Conservation (phyloP, 1,140 invertebrate species). For the Aradophagus sp. region DNA sequence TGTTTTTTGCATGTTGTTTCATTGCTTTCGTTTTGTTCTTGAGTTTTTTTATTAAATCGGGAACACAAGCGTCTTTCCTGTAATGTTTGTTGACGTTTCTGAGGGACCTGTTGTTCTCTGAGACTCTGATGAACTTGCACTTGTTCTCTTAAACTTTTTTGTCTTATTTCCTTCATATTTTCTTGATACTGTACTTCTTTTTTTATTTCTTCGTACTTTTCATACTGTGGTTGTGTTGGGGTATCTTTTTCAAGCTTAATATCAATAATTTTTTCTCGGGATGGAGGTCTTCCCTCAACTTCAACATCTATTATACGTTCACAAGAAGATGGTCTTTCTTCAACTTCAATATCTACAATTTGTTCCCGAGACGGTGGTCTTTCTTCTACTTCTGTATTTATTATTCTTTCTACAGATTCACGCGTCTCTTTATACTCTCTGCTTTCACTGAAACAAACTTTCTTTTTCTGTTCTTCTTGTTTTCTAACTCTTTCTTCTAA, state of each 20-base stretch:
- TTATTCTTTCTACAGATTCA: conserved; percentile 53
- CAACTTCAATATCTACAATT: conserved; percentile 55
- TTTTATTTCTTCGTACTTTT: conserved; percentile 57
- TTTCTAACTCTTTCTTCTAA: conserved; percentile 46
- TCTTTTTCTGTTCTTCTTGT: conserved; percentile 57
- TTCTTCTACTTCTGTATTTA: conserved; percentile 47
- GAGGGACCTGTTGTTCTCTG: conserved; percentile 66
- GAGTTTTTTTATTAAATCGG: conserved; percentile 48
- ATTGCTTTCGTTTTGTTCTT: conserved; percentile 37
- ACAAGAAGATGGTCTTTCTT: conserved; percentile 35
- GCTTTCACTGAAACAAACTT: conserved; percentile 56
- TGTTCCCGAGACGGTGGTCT: conserved; percentile 45
- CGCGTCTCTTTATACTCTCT: conserved; percentile 47
- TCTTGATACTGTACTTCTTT: conserved; percentile 62
- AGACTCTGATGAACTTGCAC: conserved; percentile 71
- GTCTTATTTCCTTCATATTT: conserved; percentile 61
- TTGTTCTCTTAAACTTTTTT: conserved; percentile 68
- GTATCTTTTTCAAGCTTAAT: conserved; percentile 54
- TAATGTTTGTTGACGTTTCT: conserved; percentile 63
- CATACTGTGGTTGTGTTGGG: conserved; percentile 50
- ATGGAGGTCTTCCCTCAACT: conserved; percentile 50
- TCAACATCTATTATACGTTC: conserved; percentile 50
- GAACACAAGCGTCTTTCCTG: conserved; percentile 64
- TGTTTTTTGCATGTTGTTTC: conserved; percentile 65
- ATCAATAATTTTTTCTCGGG: conserved; percentile 57